Percentiles rank a stretch among this genome's conserved stretches.
Conservation (phyloP, 2,888 invertebrate genomes). For the Helleia helle region DNA sequence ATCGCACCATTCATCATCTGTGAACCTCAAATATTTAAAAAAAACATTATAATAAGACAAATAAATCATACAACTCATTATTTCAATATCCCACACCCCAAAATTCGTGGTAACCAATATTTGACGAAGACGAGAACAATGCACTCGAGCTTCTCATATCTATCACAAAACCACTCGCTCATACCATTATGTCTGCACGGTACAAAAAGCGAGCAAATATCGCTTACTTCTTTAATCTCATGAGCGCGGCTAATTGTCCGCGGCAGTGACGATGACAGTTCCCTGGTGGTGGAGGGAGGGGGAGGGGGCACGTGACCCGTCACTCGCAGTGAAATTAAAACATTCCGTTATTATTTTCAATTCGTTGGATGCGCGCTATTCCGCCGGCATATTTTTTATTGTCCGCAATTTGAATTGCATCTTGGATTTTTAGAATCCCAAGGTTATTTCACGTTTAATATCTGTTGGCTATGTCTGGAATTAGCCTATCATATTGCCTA, state of each 20-base stretch:
- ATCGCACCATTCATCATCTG: too few species aligned
- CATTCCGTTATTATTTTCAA: slow-evolving; percentile 68
- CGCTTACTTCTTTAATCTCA: slow-evolving; percentile 63
- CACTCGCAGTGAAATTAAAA: slow-evolving; percentile 73
- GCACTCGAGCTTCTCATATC: slow-evolving; percentile 38
- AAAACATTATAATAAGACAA: too few species aligned
- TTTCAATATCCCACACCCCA: too few species aligned
- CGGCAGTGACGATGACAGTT: slow-evolving; percentile 65
- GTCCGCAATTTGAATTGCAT: slow-evolving; percentile 7
- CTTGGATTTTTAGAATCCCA: slow-evolving; percentile 1
- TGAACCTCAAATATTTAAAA: too few species aligned
- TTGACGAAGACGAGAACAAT: background rate
- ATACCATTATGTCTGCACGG: slow-evolving; percentile 30
- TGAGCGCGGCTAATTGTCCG: slow-evolving; percentile 67
- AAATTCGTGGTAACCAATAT: background rate
- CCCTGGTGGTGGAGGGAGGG: slow-evolving; percentile 17
- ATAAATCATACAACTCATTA: too few species aligned
- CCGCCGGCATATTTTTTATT: slow-evolving; percentile 8
- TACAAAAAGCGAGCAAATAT: slow-evolving; percentile 44
- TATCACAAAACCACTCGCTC: slow-evolving; percentile 35
- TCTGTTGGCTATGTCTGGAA: too few species aligned
- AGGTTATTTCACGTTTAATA: background rate
- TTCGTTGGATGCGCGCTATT: slow-evolving; percentile 25
- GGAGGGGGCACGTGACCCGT: slow-evolving; percentile 67
- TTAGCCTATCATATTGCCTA: too few species aligned